Evolutionary conservation across 1,140 invertebrate genomes (phyloP).

Genomic region (Tigriopus japonicus): DNA sequence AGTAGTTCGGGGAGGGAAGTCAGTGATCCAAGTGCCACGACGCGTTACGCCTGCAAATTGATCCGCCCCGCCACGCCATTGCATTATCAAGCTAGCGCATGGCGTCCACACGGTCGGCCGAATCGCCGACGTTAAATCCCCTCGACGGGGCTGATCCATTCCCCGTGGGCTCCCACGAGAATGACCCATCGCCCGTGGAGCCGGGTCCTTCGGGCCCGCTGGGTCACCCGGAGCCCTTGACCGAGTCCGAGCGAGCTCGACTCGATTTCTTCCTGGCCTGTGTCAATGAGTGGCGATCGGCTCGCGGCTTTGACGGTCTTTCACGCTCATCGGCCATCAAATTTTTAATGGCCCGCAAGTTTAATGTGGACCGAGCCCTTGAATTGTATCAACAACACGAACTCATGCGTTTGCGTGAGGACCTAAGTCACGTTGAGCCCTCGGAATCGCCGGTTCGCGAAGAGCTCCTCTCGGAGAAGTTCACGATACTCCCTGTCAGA

Average conservation of each 20-base stretch:
- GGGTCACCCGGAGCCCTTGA: background rate
- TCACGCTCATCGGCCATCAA: conserved; percentile 71
- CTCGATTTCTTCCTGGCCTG: background rate
- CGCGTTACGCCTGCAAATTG: too few species aligned
- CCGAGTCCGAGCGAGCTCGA: background rate
- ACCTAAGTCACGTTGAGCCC: conserved; percentile 59
- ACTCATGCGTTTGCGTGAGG: conserved; percentile 60
- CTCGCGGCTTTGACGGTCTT: conserved; percentile 34
- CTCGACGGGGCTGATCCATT: too few species aligned
- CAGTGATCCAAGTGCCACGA: too few species aligned
- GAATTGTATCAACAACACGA: conserved; percentile 78
- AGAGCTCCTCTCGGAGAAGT: conserved; percentile 82
- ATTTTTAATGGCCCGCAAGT: conserved; percentile 85
- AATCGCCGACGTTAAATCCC: too few species aligned
- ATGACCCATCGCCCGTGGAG: too few species aligned
- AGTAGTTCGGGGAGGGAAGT: too few species aligned
- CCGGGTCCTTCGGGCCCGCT: too few species aligned
- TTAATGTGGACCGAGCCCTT: conserved; percentile 63
- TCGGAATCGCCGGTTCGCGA: conserved; percentile 53
- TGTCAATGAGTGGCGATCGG: conserved; percentile 36
- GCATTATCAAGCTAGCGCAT: too few species aligned
- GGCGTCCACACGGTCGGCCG: too few species aligned
- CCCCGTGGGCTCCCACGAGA: too few species aligned
- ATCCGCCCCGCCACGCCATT: too few species aligned
- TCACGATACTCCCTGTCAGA: conserved; percentile 38